Evolutionary conservation across 2,797 vertebrate genomes (phyloP).

Genomic region (Periparus ater): DNA sequence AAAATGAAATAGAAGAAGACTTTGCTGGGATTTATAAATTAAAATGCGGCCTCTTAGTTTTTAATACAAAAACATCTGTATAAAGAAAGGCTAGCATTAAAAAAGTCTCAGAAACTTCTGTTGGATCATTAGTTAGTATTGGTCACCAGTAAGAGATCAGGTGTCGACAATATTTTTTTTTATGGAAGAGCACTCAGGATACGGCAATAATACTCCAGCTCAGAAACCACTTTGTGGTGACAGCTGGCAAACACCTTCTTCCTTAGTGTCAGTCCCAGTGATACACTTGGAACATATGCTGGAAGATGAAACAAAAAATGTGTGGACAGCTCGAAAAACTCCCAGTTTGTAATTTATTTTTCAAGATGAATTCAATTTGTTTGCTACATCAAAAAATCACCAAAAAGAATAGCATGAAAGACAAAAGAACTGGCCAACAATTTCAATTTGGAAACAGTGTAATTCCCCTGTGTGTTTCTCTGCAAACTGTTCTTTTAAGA

Average conservation of each 20-base stretch:
- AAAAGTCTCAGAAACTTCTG: not conserved
- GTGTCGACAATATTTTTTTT: not conserved
- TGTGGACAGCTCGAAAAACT: slow-evolving; percentile 6
- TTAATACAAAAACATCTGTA: not conserved
- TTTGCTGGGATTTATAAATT: not conserved
- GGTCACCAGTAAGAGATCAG: not conserved
- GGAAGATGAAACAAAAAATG: slow-evolving; percentile 8
- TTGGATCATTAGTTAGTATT: not conserved
- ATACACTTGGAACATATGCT: not conserved
- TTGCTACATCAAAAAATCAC: slow-evolving; percentile 37
- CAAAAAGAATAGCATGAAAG: slow-evolving; percentile 24
- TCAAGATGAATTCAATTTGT: slow-evolving; percentile 44
- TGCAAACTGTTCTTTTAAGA: slow-evolving; percentile 5
- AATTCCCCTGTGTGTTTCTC: not conserved
- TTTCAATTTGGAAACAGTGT: not conserved
- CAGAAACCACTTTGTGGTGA: not conserved
- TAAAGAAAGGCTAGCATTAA: not conserved
- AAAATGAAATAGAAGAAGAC: not conserved
- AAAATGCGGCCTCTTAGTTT: not conserved
- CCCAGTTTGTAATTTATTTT: slow-evolving; percentile 25
- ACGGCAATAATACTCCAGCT: not conserved
- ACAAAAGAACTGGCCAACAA: slow-evolving; percentile 23
- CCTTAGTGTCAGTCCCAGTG: not conserved
- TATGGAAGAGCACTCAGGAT: not conserved
- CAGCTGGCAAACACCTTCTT: slow-evolving; percentile 13